Base-by-base conservation (phyloP, 2,797 vertebrate species). In the Orientallactaga sibirica region DNA sequence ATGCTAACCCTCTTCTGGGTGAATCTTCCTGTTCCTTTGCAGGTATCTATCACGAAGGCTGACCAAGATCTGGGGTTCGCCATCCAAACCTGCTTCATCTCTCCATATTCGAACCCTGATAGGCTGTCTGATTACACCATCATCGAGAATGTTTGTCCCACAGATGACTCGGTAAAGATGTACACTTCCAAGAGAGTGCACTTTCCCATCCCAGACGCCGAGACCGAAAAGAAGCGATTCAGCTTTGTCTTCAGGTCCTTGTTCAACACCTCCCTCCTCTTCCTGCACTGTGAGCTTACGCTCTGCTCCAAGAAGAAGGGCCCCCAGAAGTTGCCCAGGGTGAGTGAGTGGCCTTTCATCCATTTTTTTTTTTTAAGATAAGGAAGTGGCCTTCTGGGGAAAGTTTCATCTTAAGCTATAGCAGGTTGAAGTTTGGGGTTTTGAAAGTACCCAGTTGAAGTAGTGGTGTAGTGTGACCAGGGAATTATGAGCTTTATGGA, bases 131-230 rank as follows among this genome's bases (percentile, higher is more conserved):
- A 98, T 73, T 99, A 99, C 93, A 98, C 97, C 10, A 98, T 99
- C 96, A 99, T 99, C 85, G 98, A 99, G 98, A 99, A 99, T n/a
- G 98, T 99, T 96, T 99, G 99, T 97, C 99, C 99, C 12, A 99
- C 97, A 27, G 99, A 99, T 33, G 98, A 99, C 94, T 99, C 99
- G 6, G 97, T 99, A 90, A 98, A 85, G 68, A 99, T 98, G 98
- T 99, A 99, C 94, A 98, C 86, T 58, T 93, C 97, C 85, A 98
- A 97, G 91, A 98, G 83, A 86, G 92, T 97, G 25, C 98, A 98
- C 86, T 98, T 99, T 88, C 98, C 96, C 0, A 29, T 98, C 48
- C 95, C 96, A 1, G 97, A 98, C 0, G 88, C 97, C 0, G 98
- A 98, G 93, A 97, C 90, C 18, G 98, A 99, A 70, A 99, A 97